Conservation (phyloP, 2,797 vertebrate genomes). For the Cetoscarus ocellatus region DNA sequence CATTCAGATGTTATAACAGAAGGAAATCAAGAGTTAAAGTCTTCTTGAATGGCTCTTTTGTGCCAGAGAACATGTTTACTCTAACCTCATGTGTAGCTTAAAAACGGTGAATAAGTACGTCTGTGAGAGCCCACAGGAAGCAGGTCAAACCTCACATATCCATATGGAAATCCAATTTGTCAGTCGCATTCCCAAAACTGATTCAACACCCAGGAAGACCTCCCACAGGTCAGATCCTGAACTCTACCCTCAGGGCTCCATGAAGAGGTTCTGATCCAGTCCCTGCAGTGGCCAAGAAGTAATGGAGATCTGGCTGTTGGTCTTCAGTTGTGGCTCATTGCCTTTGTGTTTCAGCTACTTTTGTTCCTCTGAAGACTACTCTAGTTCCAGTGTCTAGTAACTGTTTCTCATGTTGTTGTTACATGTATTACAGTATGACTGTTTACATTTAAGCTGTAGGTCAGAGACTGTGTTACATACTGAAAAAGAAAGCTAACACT, state of each 20-base stretch:
- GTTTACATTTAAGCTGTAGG: too few relatives aligned
- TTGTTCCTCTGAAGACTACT: too few relatives aligned
- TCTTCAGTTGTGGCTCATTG: too few relatives aligned
- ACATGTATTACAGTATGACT: too few relatives aligned
- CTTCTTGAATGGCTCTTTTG: slow-evolving; percentile 25
- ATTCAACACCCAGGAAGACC: slow-evolving; percentile 60
- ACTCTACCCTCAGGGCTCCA: slow-evolving; percentile 10
- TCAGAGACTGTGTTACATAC: too few relatives aligned
- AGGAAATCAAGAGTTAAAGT: slow-evolving; percentile 9
- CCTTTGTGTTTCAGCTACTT: too few relatives aligned
- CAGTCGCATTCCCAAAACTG: slow-evolving; percentile 2
- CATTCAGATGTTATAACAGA: slow-evolving; percentile 31
- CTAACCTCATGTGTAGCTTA: slow-evolving; percentile 5
- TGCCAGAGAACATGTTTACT: slow-evolving; percentile 35
- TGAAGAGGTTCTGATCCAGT: slow-evolving; percentile 37
- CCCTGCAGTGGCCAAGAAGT: slow-evolving; percentile 14
- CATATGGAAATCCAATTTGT: slow-evolving; percentile 60
- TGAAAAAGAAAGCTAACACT: slow-evolving; percentile 33
- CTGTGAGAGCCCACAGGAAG: slow-evolving; percentile 37
- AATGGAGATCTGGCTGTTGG: slow-evolving; percentile 4
- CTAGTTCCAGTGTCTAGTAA: too few relatives aligned
- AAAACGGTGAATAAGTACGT: slow-evolving; percentile 33
- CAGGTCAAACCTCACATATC: slow-evolving; percentile 54
- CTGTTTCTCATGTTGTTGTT: too few relatives aligned
- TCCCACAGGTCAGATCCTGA: slow-evolving; percentile 48